Conservation (phyloP, 1,140 invertebrate species). For the Phocides pigmalion region DNA sequence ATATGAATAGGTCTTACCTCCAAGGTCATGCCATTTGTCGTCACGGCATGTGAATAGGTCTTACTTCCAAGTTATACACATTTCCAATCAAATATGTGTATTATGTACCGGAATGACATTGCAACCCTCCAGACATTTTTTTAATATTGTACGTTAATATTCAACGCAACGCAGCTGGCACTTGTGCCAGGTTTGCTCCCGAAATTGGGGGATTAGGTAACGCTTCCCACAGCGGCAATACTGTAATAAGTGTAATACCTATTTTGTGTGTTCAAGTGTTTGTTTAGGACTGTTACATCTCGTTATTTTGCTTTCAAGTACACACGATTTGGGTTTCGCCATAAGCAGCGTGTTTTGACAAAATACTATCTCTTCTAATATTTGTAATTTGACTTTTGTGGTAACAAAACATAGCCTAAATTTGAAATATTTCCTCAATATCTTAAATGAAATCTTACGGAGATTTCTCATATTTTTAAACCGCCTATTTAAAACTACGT, state of each 20-base stretch:
- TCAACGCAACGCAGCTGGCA: slow-evolving; percentile 22
- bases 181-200: slow-evolving; percentile 35
- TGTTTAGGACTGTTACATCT: slow-evolving; percentile 51
- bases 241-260: slow-evolving; percentile 53
- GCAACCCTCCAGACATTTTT: neutral
- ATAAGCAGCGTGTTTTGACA: slow-evolving; percentile 48
- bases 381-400: slow-evolving; percentile 33
- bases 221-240: slow-evolving; percentile 39
- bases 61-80: too few species aligned
- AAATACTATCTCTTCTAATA: slow-evolving; percentile 42
- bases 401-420: too few species aligned
- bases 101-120: too few species aligned
- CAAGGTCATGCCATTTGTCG: too few species aligned
- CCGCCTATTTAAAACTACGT: too few species aligned
- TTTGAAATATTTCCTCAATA: too few species aligned
- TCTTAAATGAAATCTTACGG: too few species aligned
- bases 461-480: too few species aligned
- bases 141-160: neutral
- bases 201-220: slow-evolving; percentile 50
- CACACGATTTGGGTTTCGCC: slow-evolving; percentile 43
- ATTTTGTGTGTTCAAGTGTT: slow-evolving; percentile 52
- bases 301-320: slow-evolving; percentile 51
- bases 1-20: too few species aligned
- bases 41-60: too few species aligned
- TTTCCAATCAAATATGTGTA: too few species aligned